Base-by-base conservation (phyloP, 2,797 vertebrate genomes). In the Salarias fasciatus region DNA sequence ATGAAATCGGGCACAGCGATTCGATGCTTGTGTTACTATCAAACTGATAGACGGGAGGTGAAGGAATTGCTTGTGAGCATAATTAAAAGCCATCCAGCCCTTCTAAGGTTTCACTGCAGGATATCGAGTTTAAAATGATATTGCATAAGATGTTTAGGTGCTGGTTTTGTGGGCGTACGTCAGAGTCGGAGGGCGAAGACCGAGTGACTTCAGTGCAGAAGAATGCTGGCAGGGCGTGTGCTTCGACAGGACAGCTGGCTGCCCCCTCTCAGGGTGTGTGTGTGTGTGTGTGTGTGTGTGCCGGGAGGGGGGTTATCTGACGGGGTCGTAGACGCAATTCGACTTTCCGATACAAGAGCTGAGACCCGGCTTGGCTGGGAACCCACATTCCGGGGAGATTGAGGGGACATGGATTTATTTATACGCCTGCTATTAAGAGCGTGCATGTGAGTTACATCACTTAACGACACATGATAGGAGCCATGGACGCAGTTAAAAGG, bases 161-260 rank as follows among this genome's bases (percentile, higher is more conserved):
- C 2, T 18, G 15, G 51, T 13, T 18, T n/a, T 45, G 24, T 5
- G 5, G 14, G 5, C 35, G 59, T 52, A 49, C 28, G 53, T 69
- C 63, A 56, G 37, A n/a, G 42, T 14, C 10, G n/a, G 42, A 12
- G 41, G 42, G 13, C 11, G 61, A 65, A 63, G 79, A 72, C 68
- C 62, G 13, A 55, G 44, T 86, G 88, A 90, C 73, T 63, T 87
- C 84, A 90, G 78, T 1, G 5, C 31, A 48, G n/a, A 69, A 74
- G 76, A 89, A 88, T 86, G 80, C 45, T 64, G 67, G 64, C 61
- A 42, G 77, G 62, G 73, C 44, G 56, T 60, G 56, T 43, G 63
- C 85, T 76, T 77, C 53, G 46, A 69, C 51, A 33, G 77, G 77
- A 85, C 89, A 92, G 90, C 87, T 90, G 87, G 68, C 38, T 11